Evolutionary conservation across 2,113 vertebrate genomes (phyloP).

Genomic region (Scatophagus argus): DNA sequence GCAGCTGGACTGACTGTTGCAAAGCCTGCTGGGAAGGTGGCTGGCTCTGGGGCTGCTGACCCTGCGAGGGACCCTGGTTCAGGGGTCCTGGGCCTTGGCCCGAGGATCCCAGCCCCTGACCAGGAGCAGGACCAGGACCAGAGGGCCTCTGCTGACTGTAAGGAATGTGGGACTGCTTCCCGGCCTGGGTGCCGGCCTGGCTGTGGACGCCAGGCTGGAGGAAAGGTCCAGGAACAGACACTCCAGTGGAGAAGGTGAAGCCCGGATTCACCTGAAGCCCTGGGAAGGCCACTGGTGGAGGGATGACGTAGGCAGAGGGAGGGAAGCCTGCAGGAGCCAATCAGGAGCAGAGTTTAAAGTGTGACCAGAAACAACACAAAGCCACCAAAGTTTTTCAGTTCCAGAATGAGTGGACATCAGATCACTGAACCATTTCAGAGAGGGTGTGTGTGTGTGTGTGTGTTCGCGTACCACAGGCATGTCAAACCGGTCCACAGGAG

Average conservation of each 20-base stretch:
- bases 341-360: neutral
- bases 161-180: slow-evolving; percentile 98
- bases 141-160: slow-evolving; percentile 99
- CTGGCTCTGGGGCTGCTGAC: slow-evolving; percentile 86
- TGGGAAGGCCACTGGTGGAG: slow-evolving; percentile 95
- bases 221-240: slow-evolving; percentile 93
- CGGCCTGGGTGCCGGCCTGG: slow-evolving; percentile 88
- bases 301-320: slow-evolving; percentile 94
- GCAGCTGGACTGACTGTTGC: slow-evolving; percentile 89
- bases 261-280: slow-evolving; percentile 90
- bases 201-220: slow-evolving; percentile 92
- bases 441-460: slow-evolving; percentile 15
- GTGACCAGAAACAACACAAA: no score
- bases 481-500: no score
- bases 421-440: no score
- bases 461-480: slow-evolving; percentile 6
- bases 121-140: slow-evolving; percentile 88
- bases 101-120: slow-evolving; percentile 86
- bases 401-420: no score
- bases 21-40: slow-evolving; percentile 85
- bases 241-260: slow-evolving; percentile 93
- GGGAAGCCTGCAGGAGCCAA: slow-evolving; percentile 89
- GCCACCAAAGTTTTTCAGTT: no score
- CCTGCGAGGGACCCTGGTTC: slow-evolving; percentile 90
- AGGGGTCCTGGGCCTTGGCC: slow-evolving; percentile 88